Evolutionary conservation across 1,140 invertebrate genomes (phyloP), one percentile per base, ranked within the genome.

Genomic region (Teleogryllus occipitalis): DNA sequence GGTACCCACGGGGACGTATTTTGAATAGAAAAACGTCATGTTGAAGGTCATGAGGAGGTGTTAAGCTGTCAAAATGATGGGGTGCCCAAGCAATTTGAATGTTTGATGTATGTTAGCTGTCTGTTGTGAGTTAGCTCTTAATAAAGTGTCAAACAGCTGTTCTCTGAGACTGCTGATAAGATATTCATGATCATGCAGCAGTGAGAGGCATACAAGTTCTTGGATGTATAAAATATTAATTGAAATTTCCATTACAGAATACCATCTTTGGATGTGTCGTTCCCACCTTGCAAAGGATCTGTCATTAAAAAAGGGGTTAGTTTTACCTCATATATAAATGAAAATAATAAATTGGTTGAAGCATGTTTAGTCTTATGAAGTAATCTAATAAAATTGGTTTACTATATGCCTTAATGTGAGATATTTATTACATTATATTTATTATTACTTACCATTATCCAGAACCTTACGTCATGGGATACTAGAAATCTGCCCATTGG

Each of bases 211-310:
- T 14, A 72, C n/a, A 3, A n/a, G 15, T 7, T 76, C 3, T 77
- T 48, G 48, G 18, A n/a, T 48, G 22, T 21, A 48, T 47, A 76
- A 47, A 39, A 14, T 27, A 39, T 47, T 47, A n/a, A 8, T 49
- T 21, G n/a, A 39, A 39, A 21, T 21, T 49, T 77, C 48, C 6
- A 15, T 49, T 77, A 7, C n/a, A 77, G 76, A 22, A 77, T 77
- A n/a, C 76, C 76, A 48, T n/a, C 76, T 21, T 21, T 77, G 76
- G 76, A 77, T 77, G 76, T 77, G 47, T 77, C 76, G 21, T 14
- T 77, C 48, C 22, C 76, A 49, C 76, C 76, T 18, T 49, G 76
- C n/a, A 18, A n/a, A 48, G 14, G 12, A 7, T 12, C n/a, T 47
- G 47, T 48, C 12, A n/a, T 49, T 47, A 77, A 77, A 22, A 77